These are phyloP conservation scores for Aphis craccivora DNA, from an alignment of 1,140 invertebrate genomes.

Conservation along the genomic window DNA sequence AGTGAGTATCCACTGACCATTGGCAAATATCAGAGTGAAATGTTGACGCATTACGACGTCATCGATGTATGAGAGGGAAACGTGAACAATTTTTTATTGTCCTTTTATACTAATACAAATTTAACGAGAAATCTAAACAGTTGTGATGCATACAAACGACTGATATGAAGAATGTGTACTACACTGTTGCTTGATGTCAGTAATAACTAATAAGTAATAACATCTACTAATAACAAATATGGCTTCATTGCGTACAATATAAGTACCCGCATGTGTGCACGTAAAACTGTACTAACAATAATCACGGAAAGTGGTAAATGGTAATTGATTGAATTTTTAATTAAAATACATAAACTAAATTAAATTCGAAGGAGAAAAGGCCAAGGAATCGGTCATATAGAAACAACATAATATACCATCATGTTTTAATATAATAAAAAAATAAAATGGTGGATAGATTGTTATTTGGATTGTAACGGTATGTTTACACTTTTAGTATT, in stretches of 20 bases:
- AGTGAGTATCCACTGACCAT: neutral
- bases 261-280: conserved; percentile 42
- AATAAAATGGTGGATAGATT: neutral
- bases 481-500: neutral
- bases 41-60: neutral
- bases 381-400: neutral
- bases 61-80: neutral
- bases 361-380: neutral
- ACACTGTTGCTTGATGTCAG: neutral
- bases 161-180: neutral
- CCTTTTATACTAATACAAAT: conserved; percentile 25
- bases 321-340: conserved; percentile 28
- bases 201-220: neutral
- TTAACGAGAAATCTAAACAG: conserved; percentile 36
- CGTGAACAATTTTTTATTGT: neutral
- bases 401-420: neutral
- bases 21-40: conserved; percentile 6
- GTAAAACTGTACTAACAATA: neutral
- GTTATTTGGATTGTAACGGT: neutral
- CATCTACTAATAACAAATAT: neutral
- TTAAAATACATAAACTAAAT: conserved; percentile 33
- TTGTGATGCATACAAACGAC: neutral
- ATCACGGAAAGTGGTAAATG: conserved; percentile 12
- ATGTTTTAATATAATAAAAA: neutral
- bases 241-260: neutral